Base-by-base conservation (phyloP, 2,113 vertebrate genomes). In the Periophthalmus modestus region DNA sequence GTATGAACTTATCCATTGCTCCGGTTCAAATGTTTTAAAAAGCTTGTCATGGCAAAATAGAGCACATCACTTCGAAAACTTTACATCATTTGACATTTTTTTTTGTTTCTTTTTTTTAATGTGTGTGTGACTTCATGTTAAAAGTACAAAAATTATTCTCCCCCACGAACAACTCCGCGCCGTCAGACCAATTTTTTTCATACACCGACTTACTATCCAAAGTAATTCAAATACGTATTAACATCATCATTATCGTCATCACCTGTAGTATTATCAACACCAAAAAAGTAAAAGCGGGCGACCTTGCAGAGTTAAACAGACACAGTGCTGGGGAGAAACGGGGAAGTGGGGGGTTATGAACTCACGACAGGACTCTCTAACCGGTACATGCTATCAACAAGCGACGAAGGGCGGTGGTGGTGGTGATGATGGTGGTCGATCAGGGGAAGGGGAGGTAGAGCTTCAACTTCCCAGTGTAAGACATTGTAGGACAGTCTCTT, bases 301-400 rank as follows among this genome's bases (percentile, higher is more conserved):
- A 92, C 89, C 92, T 94, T 93, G 92, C 93, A 92, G 92, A 92
- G 88, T 79, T 89, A 86, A 92, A 92, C 90, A 87, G 92, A 94
- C 92, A 94, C 93, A 93, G 89, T 90, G 92, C 90, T 72, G 87
- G 87, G 71, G 68, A 55, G 72, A 46, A 10, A 43, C 15, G 79
- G 24, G 47, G 23, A 78, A 19, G 47, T 59, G 28, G 15, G 15
- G 48, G 11, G 15, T 82, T 82, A 82, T 89, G 90, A 89, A 90
- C 74, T 92, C 90, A 94, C 93, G 81, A 94, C 91, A 92, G 91
- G 88, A 90, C 92, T 92, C 84, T 92, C 93, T 94, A 94, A 93
- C 92, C 92, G 81, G 91, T 91, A 94, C 94, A 94, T 94, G 94
- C 94, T 94, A 94, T 94, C 90, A 93, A 94, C 93, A 94, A 94